Evolutionary conservation across 1,140 invertebrate species (phyloP).

Genomic region (Muscidifurax raptorellus): DNA sequence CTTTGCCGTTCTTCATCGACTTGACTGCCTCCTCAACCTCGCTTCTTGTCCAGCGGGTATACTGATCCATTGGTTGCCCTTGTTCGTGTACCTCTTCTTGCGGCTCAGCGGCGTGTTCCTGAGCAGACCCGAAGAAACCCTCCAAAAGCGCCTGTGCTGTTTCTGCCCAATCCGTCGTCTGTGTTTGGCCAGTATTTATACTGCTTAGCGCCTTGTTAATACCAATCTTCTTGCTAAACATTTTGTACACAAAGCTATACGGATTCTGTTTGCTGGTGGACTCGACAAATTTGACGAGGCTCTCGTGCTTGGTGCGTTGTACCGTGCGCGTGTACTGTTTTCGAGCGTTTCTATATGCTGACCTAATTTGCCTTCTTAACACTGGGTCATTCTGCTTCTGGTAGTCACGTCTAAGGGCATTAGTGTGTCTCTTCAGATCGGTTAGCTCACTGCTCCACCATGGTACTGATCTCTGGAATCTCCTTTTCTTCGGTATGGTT

Average conservation of each 20-base stretch:
- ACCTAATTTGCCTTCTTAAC: too few species aligned
- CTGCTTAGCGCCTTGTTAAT: not conserved
- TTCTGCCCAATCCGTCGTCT: not conserved
- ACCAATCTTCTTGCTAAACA: not conserved
- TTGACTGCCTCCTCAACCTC: not conserved
- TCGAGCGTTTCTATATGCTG: not conserved
- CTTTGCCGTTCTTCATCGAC: slow-evolving; percentile 3
- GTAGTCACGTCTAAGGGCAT: too few species aligned
- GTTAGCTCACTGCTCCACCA: too few species aligned
- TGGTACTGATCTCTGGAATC: too few species aligned
- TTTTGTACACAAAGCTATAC: not conserved
- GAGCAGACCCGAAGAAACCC: not conserved
- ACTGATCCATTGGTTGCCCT: not conserved
- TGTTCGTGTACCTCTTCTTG: not conserved
- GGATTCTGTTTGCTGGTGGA: not conserved
- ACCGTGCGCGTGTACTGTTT: not conserved
- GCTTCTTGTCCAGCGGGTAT: not conserved
- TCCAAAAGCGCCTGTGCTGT: not conserved
- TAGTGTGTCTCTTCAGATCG: too few species aligned
- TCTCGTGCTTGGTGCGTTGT: too few species aligned
- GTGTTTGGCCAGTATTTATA: not conserved
- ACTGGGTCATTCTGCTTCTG: too few species aligned
- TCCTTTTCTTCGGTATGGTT: too few species aligned
- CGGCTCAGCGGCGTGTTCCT: not conserved
- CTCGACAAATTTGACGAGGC: not conserved